Evolutionary conservation across 2,888 invertebrate genomes (phyloP).

Genomic region (Amphiduros pacificus): DNA sequence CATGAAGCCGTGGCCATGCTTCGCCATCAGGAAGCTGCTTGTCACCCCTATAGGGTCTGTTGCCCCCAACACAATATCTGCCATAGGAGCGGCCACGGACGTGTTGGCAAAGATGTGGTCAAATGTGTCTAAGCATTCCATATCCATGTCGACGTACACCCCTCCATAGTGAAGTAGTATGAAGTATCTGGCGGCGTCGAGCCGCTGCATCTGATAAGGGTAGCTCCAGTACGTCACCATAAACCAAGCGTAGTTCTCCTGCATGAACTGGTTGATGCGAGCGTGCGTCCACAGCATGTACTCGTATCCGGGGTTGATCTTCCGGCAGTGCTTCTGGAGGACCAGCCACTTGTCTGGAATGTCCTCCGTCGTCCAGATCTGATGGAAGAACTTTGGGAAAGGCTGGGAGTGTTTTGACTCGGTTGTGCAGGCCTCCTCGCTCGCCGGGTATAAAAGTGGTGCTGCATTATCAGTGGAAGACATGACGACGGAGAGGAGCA

Average conservation of each 20-base stretch:
- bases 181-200: not conserved
- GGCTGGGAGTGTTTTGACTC: not conserved
- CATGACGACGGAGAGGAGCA: too few species aligned
- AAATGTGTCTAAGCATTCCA: not conserved
- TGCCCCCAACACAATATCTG: constrained; percentile 18
- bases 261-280: not conserved
- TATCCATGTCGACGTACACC: constrained; percentile 1
- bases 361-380: not conserved
- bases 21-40: constrained; percentile 21
- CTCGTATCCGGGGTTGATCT: not conserved
- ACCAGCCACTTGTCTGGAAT: not conserved
- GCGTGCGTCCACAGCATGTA: constrained; percentile 5
- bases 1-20: constrained; percentile 18
- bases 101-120: not conserved
- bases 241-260: constrained; percentile 1
- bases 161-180: not conserved
- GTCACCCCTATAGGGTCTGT: constrained; percentile 24
- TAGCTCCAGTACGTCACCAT: not conserved
- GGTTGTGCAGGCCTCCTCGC: too few species aligned
- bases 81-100: not conserved
- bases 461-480: too few species aligned
- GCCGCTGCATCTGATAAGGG: constrained; percentile 1
- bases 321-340: not conserved
- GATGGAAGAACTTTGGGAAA: constrained; percentile 1
- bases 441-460: too few species aligned